Evolutionary conservation across 2,113 vertebrate species (phyloP).

Genomic region (Phaethon lepturus): DNA sequence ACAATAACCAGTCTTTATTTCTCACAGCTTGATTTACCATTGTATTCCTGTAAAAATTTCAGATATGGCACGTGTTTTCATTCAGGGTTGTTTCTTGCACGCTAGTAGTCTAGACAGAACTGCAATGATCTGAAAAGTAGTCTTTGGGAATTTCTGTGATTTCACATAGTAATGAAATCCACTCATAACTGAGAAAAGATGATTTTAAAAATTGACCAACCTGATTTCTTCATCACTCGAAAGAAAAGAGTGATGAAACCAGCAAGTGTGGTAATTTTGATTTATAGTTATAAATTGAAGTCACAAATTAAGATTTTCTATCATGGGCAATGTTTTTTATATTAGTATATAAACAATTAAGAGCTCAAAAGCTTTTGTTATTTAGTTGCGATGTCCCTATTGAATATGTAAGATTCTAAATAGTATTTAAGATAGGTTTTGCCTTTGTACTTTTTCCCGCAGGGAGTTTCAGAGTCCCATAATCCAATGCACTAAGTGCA

Average conservation of each 20-base stretch:
- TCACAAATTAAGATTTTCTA: background rate
- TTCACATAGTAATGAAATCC: background rate
- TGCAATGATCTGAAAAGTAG: background rate
- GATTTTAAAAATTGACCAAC: background rate
- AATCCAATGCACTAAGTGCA: rapidly evolving
- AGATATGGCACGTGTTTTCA: background rate
- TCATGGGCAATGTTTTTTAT: background rate
- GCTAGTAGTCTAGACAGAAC: background rate
- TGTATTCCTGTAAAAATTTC: background rate
- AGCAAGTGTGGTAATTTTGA: background rate
- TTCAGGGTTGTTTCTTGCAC: background rate
- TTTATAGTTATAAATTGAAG: background rate
- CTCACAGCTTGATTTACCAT: background rate
- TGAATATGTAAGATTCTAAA: background rate
- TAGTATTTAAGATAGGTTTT: background rate
- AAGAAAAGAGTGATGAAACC: background rate
- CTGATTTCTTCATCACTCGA: background rate
- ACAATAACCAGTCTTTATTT: background rate
- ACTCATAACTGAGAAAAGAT: background rate
- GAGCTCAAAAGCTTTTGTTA: background rate
- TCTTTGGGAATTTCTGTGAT: background rate
- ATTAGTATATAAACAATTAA: background rate
- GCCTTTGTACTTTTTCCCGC: background rate
- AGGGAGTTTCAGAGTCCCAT: background rate
- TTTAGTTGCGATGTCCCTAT: background rate